These are phyloP conservation scores for Tribolium madens DNA, from an alignment of 1,140 invertebrate species.

Conservation along the genomic window DNA sequence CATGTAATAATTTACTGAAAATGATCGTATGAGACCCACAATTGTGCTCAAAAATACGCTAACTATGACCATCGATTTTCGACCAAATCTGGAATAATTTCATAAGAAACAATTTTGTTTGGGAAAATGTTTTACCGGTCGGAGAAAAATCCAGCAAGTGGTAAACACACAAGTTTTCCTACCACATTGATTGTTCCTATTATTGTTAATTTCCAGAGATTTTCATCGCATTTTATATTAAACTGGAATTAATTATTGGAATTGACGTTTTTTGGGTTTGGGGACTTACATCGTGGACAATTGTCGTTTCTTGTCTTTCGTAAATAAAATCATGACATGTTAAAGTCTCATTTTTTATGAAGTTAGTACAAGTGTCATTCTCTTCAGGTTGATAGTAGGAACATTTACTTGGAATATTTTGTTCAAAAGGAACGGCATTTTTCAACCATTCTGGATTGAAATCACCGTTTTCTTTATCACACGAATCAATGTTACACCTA, in stretches of 20 bases:
- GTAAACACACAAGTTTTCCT: constrained; percentile 76
- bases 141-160: constrained; percentile 75
- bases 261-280: not conserved
- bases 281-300: constrained; percentile 61
- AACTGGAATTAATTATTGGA: constrained; percentile 65
- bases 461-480: constrained; percentile 63
- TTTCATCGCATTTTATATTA: constrained; percentile 69
- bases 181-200: constrained; percentile 78
- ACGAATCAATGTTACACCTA: constrained; percentile 58
- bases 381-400: constrained; percentile 44
- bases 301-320: constrained; percentile 65
- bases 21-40: constrained; percentile 53
- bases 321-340: constrained; percentile 67
- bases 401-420: constrained; percentile 54
- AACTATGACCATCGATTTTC: constrained; percentile 71
- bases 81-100: constrained; percentile 69
- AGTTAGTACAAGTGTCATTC: constrained; percentile 52
- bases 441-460: constrained; percentile 70
- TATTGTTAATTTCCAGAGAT: constrained; percentile 77
- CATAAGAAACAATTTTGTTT: not conserved
- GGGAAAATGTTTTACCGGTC: constrained; percentile 68
- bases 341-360: constrained; percentile 60
- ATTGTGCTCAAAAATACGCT: constrained; percentile 68
- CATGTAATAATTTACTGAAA: constrained; percentile 58
- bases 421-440: constrained; percentile 66